Evolutionary conservation across 1,140 invertebrate genomes (phyloP).

Genomic region (Drosophila carrolli): DNA sequence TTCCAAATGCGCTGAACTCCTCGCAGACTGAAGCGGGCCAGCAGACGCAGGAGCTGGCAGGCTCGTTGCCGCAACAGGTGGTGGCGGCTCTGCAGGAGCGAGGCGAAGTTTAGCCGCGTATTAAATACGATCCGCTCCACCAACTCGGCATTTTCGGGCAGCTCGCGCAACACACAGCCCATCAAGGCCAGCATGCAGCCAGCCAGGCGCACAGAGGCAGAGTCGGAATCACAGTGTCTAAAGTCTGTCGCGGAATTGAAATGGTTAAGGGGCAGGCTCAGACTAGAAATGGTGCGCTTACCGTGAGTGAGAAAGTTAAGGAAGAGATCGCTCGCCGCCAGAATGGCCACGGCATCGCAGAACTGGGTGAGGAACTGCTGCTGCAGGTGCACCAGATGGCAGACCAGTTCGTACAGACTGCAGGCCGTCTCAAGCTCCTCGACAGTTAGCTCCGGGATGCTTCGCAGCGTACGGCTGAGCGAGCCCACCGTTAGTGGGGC

Average conservation of each 20-base stretch:
- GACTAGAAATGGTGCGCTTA: slow-evolving; percentile 67
- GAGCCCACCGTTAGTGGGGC: slow-evolving; percentile 39
- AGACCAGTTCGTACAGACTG: slow-evolving; percentile 89
- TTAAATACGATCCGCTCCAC: slow-evolving; percentile 89
- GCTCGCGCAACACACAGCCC: slow-evolving; percentile 89
- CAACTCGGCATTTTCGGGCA: slow-evolving; percentile 90
- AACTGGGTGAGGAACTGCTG: slow-evolving; percentile 91
- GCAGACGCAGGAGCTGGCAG: slow-evolving; percentile 88
- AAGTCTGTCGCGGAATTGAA: slow-evolving; percentile 85
- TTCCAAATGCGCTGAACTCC: slow-evolving; percentile 88
- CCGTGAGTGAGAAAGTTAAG: slow-evolving; percentile 86
- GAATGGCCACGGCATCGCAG: slow-evolving; percentile 90
- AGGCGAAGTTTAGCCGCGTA: slow-evolving; percentile 86
- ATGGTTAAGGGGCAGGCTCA: no score
- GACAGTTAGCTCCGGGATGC: slow-evolving; percentile 85
- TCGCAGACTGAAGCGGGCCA: slow-evolving; percentile 88
- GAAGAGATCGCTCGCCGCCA: slow-evolving; percentile 87
- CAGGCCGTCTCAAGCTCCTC: slow-evolving; percentile 89
- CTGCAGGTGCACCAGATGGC: slow-evolving; percentile 89
- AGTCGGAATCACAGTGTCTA: slow-evolving; percentile 87
- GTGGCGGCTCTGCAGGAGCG: slow-evolving; percentile 87
- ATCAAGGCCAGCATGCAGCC: slow-evolving; percentile 88
- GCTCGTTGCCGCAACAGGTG: slow-evolving; percentile 87
- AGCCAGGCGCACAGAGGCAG: slow-evolving; percentile 87
- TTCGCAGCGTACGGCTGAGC: slow-evolving; percentile 67